A percentile compares a stretch with the other conserved stretches of the same genome.
These are phyloP conservation scores for Sturnus vulgaris DNA, from an alignment of 2,113 vertebrate genomes.

Conservation along the genomic window DNA sequence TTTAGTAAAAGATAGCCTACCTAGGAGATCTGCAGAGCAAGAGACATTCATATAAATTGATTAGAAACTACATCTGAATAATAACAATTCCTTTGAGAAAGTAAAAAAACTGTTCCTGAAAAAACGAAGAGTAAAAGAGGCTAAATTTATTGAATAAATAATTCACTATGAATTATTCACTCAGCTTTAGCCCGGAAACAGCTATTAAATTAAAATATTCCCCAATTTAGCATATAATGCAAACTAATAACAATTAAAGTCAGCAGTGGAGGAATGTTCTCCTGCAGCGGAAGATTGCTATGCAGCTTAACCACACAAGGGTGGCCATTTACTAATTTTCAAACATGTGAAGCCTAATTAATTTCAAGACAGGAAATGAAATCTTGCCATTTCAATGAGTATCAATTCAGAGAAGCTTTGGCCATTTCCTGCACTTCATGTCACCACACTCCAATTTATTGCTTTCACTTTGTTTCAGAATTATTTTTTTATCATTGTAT, in stretches of 20 bases:
- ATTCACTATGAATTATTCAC: conserved; percentile 54
- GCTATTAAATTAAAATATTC: conserved; percentile 43
- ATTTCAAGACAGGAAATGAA: neutral
- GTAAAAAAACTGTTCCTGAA: conserved; percentile 1
- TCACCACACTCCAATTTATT: neutral
- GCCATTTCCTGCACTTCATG: neutral
- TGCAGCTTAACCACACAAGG: neutral
- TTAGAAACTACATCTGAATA: conserved; percentile 9
- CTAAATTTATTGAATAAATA: conserved; percentile 51
- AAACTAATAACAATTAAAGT: conserved; percentile 45
- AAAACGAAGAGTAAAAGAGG: neutral
- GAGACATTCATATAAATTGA: neutral
- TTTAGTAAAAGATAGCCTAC: neutral
- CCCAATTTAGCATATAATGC: conserved; percentile 22
- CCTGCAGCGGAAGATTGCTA: neutral
- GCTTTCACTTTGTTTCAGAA: neutral
- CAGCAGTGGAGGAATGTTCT: neutral
- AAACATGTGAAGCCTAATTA: neutral
- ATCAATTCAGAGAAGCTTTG: neutral
- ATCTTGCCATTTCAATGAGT: neutral
- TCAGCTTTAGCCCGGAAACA: neutral
- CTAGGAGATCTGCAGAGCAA: neutral
- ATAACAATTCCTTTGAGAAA: conserved; percentile 4
- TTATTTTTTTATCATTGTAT: neutral
- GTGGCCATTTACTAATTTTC: neutral